Base-by-base conservation (phyloP, 2,113 vertebrate species). In the Gallinago paraguaiae region DNA sequence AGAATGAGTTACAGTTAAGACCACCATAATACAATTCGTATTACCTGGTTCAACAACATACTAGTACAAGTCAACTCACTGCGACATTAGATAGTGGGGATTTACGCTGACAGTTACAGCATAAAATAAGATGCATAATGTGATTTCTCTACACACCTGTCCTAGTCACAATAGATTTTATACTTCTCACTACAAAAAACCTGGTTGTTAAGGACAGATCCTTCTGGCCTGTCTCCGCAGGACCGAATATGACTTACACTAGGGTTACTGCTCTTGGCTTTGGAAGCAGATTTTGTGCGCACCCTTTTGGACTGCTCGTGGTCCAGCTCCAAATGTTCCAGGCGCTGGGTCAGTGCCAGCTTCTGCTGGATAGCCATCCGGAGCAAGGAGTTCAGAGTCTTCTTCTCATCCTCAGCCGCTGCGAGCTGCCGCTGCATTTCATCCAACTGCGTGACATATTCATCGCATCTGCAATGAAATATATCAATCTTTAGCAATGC, bases 341-440 rank as follows among this genome's bases (percentile, higher is more conserved):
- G 98, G 37, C 99, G 99, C 98, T 99, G 99, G 6, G 99, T 99
- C 95, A 99, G 97, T 2, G 99, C 99, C 96, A 99, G 98, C 96
- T 99, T 99, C 98, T 99, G 99, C 98, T 99, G 99, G 97, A 99
- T 99, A 48, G 99, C 99, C 99, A 99, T 99, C 15, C 99, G 98
- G 67, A 99, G 98, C 95, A 99, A 97, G 2, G 99, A 99, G 97
- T 99, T 99, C 61, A 99, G 98, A 4, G 99, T 99, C 98, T 99
- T 99, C 99, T 99, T 99, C 97, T 99, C 99, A 4, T 99, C 99
- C 98, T 99, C 99, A 0, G 99, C 99, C 1, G 99, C 99, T 2
- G 99, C 98, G 37, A 99, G 98, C 96, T 99, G 99, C 92, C 99
- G 97, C 98, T 99, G 99, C 99, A 99, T 99, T 96, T 99, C 99